These are phyloP conservation scores for Thymallus thymallus DNA, from an alignment of 2,113 vertebrate genomes.

Conservation along the genomic window DNA sequence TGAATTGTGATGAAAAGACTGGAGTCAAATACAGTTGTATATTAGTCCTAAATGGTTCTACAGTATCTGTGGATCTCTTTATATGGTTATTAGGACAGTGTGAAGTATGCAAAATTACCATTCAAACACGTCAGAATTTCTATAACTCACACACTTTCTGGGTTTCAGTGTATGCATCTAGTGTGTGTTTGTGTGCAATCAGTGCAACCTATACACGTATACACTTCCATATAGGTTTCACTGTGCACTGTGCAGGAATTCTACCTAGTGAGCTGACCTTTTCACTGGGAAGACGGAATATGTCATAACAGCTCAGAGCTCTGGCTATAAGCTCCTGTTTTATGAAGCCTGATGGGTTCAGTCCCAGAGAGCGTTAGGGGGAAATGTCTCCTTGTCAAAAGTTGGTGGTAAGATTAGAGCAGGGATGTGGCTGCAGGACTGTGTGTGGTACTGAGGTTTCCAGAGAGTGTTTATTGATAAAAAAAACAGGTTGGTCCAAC, in stretches of 20 bases:
- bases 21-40: neutral
- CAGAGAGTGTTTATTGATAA: no score
- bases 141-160: neutral
- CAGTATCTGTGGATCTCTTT: no score
- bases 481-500: no score
- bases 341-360: slow-evolving; percentile 24
- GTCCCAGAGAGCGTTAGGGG: neutral
- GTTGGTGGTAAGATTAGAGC: no score
- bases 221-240: neutral
- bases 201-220: no score
- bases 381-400: neutral
- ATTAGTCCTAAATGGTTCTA: no score
- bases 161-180: no score
- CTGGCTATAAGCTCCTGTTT: slow-evolving; percentile 26
- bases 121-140: no score
- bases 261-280: neutral
- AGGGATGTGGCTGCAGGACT: no score
- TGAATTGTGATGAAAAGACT: neutral
- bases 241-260: neutral
- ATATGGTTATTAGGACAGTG: neutral
- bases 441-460: neutral
- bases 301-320: slow-evolving; percentile 4
- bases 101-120: neutral
- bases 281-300: neutral
- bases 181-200: neutral